Evolutionary conservation across 2,113 vertebrate genomes (phyloP), one percentile per base, ranked within the genome.

Genomic region (Salvator merianae): DNA sequence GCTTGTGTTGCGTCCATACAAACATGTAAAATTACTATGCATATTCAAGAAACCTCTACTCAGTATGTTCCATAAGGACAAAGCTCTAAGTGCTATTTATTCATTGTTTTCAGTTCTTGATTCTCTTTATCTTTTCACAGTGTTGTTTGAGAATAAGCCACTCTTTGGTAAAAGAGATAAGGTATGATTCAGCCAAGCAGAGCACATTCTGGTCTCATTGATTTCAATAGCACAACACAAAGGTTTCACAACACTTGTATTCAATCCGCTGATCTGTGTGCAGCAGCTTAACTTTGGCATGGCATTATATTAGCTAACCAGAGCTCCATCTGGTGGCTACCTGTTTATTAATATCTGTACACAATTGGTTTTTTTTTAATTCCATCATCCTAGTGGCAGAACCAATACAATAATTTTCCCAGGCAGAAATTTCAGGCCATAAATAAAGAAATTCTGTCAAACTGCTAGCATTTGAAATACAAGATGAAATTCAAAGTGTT

Each of bases 251-350:
- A 40, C 8, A 26, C 32, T 40, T 36, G 2, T 36, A 43, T 53
- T 26, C 55, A 30, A 78, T 62, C 38, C 53, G 36, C 2, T 75
- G 81, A 14, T 13, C 7, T 63, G 38, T 43, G 36, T 38, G 26
- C n/a, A n/a, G n/a, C 55, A 40, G 34, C 47, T 53, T 2, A 5
- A 38, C 55, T 69, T 22, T n/a, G 47, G 22, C 16, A 55, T 71
- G n/a, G 5, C 5, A 59, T 14, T 70, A 6, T 62, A 55, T 79
- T 43, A 84, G 30, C 65, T 80, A 69, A 22, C 77, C 30, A 73
- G 70, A 84, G 71, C 82, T 43, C 86, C 86, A 74, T 76, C 82
- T 84, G 62, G 82, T 80, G 86, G 81, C 30, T 71, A 59, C 14
- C 16, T 20, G 20, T 59, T 59, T 59, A 59, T 59, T 59, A 59